Evolutionary conservation across 1,140 invertebrate genomes (phyloP).

Genomic region (Drosophila ambigua): DNA sequence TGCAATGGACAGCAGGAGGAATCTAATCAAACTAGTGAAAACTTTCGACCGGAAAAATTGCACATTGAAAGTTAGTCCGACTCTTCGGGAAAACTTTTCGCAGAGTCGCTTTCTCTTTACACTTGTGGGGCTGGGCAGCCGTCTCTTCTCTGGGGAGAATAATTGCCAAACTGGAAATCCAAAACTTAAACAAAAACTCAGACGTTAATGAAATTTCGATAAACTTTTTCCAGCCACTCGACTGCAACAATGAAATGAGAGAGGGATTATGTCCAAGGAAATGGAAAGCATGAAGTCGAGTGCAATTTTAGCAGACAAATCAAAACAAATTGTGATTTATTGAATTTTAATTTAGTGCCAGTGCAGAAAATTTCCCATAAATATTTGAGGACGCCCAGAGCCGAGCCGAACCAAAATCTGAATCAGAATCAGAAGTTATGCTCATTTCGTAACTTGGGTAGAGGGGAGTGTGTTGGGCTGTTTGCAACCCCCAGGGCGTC

Average conservation of each 20-base stretch:
- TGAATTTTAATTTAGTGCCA: conserved; percentile 79
- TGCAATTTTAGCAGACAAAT: conserved; percentile 57
- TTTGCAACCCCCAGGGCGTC: conserved; percentile 33
- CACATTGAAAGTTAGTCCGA: conserved; percentile 54
- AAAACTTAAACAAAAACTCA: conserved; percentile 79
- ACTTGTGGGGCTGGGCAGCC: conserved; percentile 11
- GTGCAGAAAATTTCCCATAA: conserved; percentile 68
- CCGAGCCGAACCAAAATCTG: conserved; percentile 2
- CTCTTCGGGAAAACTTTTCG: conserved; percentile 36
- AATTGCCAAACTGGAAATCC: conserved; percentile 73
- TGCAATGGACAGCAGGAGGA: conserved; percentile 19
- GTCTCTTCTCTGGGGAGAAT: conserved; percentile 33
- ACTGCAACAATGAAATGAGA: conserved; percentile 47
- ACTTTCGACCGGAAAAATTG: conserved; percentile 69
- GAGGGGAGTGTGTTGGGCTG: not conserved
- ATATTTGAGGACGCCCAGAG: conserved; percentile 68
- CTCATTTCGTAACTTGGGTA: conserved; percentile 56
- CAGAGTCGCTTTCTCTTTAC: not conserved
- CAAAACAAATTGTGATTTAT: conserved; percentile 78
- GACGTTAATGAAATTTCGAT: conserved; percentile 81
- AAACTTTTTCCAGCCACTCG: conserved; percentile 58
- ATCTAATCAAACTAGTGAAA: conserved; percentile 56
- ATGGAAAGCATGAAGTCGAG: conserved; percentile 12
- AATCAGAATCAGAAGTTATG: conserved; percentile 65
- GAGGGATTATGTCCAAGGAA: not conserved